These are phyloP conservation scores for Micropterix aruncella DNA, from an alignment of 2,888 invertebrate genomes.

Conservation along the genomic window DNA sequence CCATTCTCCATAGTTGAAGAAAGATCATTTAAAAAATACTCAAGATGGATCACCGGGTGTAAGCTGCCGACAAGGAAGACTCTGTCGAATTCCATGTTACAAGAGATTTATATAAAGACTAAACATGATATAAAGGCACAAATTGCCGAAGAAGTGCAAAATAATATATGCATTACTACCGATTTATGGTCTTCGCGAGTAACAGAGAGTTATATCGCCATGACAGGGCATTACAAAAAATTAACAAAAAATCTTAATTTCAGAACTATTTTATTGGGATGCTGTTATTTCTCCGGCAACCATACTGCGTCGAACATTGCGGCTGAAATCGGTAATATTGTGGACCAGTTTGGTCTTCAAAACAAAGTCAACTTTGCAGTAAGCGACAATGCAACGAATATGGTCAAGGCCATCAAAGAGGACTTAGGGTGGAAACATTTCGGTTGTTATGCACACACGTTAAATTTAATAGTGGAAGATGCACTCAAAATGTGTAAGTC, in stretches of 20 bases:
- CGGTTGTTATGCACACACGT: constrained; percentile 14
- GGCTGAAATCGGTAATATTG: constrained; percentile 9
- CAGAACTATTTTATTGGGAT: constrained; percentile 12
- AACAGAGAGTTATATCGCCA: constrained; percentile 13
- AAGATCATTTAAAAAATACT: constrained; percentile 12
- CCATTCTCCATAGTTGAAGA: constrained; percentile 15
- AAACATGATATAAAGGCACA: too few species aligned
- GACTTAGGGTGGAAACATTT: constrained; percentile 13
- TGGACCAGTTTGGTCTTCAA: constrained; percentile 7
- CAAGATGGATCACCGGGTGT: constrained; percentile 14
- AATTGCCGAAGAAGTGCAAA: constrained; percentile 5
- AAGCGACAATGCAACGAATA: constrained; percentile 16
- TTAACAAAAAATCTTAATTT: too few species aligned
- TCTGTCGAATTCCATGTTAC: constrained; percentile 11
- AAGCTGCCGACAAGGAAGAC: constrained; percentile 13
- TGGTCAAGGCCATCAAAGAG: constrained; percentile 12
- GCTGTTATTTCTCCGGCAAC: constrained; percentile 11
- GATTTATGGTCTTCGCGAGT: constrained; percentile 15
- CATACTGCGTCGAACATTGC: constrained; percentile 14
- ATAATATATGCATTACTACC: constrained; percentile 13
- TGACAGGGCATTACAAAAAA: constrained; percentile 16
- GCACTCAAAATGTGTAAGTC: constrained; percentile 7
- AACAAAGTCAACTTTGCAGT: constrained; percentile 13
- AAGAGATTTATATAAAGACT: too few species aligned
- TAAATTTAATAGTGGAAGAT: constrained; percentile 12